phyloP scores from a whole-genome alignment of 2,888 invertebrate species.

The Philhelius pedissequus region DNA sequence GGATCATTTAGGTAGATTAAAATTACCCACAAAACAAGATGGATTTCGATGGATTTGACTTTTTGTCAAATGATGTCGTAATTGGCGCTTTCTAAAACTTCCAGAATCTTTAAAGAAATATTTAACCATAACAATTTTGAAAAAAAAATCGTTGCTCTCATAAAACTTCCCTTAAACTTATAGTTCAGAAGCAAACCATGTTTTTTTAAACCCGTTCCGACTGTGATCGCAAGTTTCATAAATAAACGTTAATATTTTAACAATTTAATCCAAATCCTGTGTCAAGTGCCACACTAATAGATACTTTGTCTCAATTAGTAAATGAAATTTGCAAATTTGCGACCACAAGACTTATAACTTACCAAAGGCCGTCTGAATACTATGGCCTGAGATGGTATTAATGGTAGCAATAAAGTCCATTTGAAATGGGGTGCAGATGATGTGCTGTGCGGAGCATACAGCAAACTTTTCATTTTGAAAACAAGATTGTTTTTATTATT shows the following conservation, averaged over 20 bases:
- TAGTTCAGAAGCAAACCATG: background rate
- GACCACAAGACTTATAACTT: slow-evolving; percentile 50
- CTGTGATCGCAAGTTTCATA: background rate
- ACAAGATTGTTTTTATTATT: slow-evolving; percentile 19
- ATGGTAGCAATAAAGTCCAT: slow-evolving; percentile 61
- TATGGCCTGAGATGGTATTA: slow-evolving; percentile 20
- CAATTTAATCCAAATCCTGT: slow-evolving; percentile 64
- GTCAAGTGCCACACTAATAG: slow-evolving; percentile 58
- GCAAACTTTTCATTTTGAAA: slow-evolving; percentile 16
- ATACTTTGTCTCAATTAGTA: slow-evolving; percentile 67
- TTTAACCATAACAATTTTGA: no score
- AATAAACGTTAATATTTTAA: slow-evolving; percentile 45
- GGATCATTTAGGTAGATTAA: no score
- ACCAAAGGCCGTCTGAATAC: slow-evolving; percentile 50
- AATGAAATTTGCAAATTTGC: slow-evolving; percentile 62
- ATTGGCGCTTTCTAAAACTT: no score
- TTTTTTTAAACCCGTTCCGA: background rate
- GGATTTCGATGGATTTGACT: no score
- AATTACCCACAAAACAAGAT: no score
- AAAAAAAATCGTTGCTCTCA: no score
- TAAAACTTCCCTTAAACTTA: background rate
- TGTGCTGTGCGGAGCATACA: background rate
- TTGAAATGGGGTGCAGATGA: slow-evolving; percentile 59
- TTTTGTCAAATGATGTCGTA: no score
- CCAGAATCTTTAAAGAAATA: no score